phyloP scores from a whole-genome alignment of 2,113 vertebrate species.

The Petrocephalus zakoni region DNA sequence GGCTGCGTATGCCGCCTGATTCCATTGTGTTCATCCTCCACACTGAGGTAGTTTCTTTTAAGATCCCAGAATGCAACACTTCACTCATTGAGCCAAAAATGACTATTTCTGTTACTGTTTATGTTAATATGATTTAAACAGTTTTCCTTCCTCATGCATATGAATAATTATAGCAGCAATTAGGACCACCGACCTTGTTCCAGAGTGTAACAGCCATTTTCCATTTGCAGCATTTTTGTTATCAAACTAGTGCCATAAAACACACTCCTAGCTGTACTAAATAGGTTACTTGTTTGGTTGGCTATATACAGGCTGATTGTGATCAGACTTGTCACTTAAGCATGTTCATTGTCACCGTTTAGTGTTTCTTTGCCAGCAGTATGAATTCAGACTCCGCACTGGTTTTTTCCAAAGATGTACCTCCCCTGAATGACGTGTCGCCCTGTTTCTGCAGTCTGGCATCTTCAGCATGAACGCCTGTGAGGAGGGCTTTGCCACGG shows the following conservation, averaged over 20 bases:
- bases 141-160: background rate
- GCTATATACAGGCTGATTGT: background rate
- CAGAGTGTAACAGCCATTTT: background rate
- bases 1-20: background rate
- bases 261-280: background rate
- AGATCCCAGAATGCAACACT: background rate
- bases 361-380: background rate
- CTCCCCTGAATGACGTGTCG: conserved; percentile 48
- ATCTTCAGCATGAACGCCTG: conserved; percentile 99
- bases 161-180: background rate
- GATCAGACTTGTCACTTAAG: background rate
- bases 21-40: conserved; percentile 11
- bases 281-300: background rate
- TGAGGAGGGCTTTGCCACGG: conserved; percentile 96
- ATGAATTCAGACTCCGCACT: background rate
- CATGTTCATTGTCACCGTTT: background rate
- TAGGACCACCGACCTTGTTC: background rate
- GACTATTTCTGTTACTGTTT: background rate
- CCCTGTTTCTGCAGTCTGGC: conserved; percentile 74
- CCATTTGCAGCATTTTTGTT: background rate
- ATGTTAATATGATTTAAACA: background rate
- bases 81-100: background rate
- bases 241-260: background rate
- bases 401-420: background rate
- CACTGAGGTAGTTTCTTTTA: background rate